Evolutionary conservation across 2,797 vertebrate species (phyloP).

Genomic region (Brachyrhaphis roseni): DNA sequence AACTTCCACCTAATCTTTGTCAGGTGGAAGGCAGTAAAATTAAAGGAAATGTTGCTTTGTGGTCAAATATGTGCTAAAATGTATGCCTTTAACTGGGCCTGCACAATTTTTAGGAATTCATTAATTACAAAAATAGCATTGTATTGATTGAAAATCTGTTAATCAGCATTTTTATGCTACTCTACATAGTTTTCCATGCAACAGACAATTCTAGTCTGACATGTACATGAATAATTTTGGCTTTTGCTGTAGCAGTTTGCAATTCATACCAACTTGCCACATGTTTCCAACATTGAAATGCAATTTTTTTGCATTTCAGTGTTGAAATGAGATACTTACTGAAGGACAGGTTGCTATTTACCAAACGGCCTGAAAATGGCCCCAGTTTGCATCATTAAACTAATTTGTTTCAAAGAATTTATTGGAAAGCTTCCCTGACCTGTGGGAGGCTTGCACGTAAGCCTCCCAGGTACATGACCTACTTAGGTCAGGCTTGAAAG

Average conservation of each 20-base stretch:
- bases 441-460: too few relatives aligned
- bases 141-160: neutral
- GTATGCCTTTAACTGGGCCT: neutral
- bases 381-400: slow-evolving; percentile 1
- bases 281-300: neutral
- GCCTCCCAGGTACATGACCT: neutral
- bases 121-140: neutral
- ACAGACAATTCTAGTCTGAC: neutral
- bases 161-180: neutral
- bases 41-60: neutral
- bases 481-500: neutral
- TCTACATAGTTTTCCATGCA: too few relatives aligned
- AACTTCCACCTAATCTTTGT: neutral
- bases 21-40: neutral
- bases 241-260: too few relatives aligned
- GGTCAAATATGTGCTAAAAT: neutral
- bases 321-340: neutral
- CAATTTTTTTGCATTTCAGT: neutral
- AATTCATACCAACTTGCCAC: neutral
- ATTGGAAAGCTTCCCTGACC: neutral
- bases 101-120: neutral
- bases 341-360: neutral
- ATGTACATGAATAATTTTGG: neutral
- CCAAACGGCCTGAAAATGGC: neutral
- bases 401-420: neutral